Percentiles rank a stretch among this genome's conserved stretches.
Conservation (phyloP, 2,888 invertebrate species). For the Lathronympha strigana region DNA sequence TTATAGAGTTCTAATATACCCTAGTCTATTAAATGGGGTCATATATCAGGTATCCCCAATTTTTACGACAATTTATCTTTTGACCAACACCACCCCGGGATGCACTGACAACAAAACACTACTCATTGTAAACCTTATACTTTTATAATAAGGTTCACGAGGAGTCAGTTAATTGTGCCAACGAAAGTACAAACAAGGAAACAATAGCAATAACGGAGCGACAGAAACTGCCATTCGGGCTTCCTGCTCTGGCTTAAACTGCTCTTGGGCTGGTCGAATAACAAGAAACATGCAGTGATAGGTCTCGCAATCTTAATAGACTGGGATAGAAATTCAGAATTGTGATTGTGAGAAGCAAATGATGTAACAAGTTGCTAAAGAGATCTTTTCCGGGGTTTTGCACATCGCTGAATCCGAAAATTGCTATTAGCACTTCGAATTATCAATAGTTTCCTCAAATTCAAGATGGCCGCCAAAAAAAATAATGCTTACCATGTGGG, state of each 20-base stretch:
- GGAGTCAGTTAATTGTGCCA: not conserved
- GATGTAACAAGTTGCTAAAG: too few species aligned
- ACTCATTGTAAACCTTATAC: not conserved
- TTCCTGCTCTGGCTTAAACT: slow-evolving; percentile 60
- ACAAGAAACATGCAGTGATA: too few species aligned
- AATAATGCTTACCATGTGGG: too few species aligned
- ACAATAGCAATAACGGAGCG: slow-evolving; percentile 64
- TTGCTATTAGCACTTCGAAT: too few species aligned
- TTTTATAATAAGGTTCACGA: not conserved
- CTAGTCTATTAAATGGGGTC: not conserved
- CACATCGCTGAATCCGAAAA: too few species aligned
- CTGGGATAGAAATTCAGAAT: too few species aligned
- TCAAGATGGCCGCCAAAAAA: too few species aligned
- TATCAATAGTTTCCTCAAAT: too few species aligned
- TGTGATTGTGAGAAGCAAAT: too few species aligned
- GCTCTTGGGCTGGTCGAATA: slow-evolving; percentile 51
- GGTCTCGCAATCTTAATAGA: too few species aligned
- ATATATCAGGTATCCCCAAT: slow-evolving; percentile 4
- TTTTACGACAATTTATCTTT: slow-evolving; percentile 39
- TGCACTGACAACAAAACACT: not conserved
- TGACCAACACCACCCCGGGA: slow-evolving; percentile 36
- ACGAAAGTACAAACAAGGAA: slow-evolving; percentile 60
- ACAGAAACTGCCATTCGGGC: slow-evolving; percentile 63
- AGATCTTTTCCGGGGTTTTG: too few species aligned
- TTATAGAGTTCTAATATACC: too few species aligned